Base-by-base conservation (phyloP, 2,888 invertebrate genomes). In the Aromia moschata region DNA sequence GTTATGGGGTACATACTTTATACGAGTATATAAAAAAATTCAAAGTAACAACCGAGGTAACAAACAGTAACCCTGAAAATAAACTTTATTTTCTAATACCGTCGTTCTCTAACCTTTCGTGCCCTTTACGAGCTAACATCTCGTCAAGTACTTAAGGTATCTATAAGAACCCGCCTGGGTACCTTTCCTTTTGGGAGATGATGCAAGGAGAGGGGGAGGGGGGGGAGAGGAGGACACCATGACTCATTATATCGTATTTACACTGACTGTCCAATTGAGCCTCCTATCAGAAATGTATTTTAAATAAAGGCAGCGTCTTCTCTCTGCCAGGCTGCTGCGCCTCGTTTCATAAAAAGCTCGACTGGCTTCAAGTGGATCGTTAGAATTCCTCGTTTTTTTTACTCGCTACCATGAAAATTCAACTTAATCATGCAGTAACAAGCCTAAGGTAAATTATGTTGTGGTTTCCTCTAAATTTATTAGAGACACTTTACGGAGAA, bases 401-500 rank as follows among this genome's bases (percentile, higher is more conserved):
- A 7, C 33, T 10, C 3, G 7, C 33, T 33, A 33, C 33, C 33
- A 33, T 33, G 33, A 33, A 33, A 33, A 33, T 33, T 33, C 33
- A 33, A 33, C 33, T 33, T 33, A 33, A 33, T 33, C 33, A 33
- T 33, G 33, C 33, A 7, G 33, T 33, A 33, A 33, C 33, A n/a
- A 33, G 33, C 33, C n/a, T 33, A 33, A 33, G 11, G 10, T 33
- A 33, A 33, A 33, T 33, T 11, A n/a, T 33, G 33, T 33, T 33
- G 33, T 33, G 33, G 33, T 33, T 33, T 33, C 33, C 33, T 33
- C 33, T 33, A 33, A 33, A 33, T 33, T 25, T 33, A 33, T 33
- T 33, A 33, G n/a, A 33, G 33, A 7, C 33, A 33, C 33, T 33
- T 33, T 25, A 7, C 7, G 25, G 3, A 3, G 3, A 25, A 25